Conservation (phyloP, 2,113 vertebrate genomes). For the Corydoras sp. region DNA sequence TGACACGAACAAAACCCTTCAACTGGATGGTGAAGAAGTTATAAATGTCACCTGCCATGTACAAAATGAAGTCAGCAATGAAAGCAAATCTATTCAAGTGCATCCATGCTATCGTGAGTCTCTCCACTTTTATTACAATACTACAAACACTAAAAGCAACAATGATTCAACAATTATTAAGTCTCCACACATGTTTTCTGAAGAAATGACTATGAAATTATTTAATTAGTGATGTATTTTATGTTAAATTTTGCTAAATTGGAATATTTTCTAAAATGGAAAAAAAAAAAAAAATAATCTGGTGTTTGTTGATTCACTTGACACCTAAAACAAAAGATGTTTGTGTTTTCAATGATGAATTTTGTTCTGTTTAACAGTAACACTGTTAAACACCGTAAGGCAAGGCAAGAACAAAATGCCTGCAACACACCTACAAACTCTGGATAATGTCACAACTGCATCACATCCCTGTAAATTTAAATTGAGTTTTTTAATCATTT, state of each 20-base stretch:
- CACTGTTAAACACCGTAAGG: too few species aligned
- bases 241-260: too few species aligned
- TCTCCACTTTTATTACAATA: neutral
- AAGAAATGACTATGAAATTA: neutral
- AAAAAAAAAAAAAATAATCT: too few species aligned
- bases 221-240: neutral
- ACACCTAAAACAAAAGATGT: neutral
- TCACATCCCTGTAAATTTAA: too few species aligned
- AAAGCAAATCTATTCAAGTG: neutral
- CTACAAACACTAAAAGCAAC: constrained; percentile 4
- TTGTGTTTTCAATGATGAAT: neutral
- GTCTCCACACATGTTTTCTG: neutral
- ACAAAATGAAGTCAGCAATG: constrained; percentile 22
- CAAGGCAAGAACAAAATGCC: too few species aligned
- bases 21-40: neutral
- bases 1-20: neutral
- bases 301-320: too few species aligned
- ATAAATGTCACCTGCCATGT: constrained; percentile 19
- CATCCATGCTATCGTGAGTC: constrained; percentile 16
- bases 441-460: too few species aligned
- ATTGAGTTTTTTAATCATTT: too few species aligned
- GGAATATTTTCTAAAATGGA: too few species aligned
- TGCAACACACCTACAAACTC: too few species aligned
- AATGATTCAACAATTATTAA: neutral
- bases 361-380: too few species aligned